Base-by-base conservation (phyloP, 2,113 vertebrate genomes). In the Xiphophorus hellerii region DNA sequence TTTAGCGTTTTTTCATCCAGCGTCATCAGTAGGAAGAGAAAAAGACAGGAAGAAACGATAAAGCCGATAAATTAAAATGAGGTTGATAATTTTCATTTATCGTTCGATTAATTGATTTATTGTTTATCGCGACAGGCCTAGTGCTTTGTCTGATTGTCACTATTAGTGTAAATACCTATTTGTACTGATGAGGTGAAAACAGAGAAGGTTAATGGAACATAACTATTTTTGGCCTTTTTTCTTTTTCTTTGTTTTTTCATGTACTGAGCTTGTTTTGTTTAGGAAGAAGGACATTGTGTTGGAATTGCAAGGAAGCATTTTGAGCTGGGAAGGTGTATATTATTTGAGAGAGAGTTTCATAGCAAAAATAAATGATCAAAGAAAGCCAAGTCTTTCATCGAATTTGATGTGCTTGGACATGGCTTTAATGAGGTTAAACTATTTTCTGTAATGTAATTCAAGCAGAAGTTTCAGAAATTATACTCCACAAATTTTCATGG, bases 141-240 rank as follows among this genome's bases (percentile, higher is more conserved):
- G 28, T 87, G 87, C 84, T 90, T 84, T 72, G 73, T 85, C 80
- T 63, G 72, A 73, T 83, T 48, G 74, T 33, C 75, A 73, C 85
- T 77, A 86, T 90, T 85, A 90, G 68, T 44, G 63, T 86, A 73
- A 78, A 86, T 82, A 78, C 84, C 77, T 73, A 84, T 76, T 89
- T 90, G 85, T 79, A 83, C 69, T 86, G 51, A 72, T 71, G 86
- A 86, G 84, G 81, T 22, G 81, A 68, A 84, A 83, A 76, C 64
- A 27, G 44, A 31, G 73, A 3, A 81, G 76, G 79, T 82, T 81
- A 83, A 83, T 77, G 80, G 73, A 85, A 84, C 78, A 72, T 28
- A 30, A 69, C 71, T 66, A 37, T 81, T 78, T 77, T 69, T 69
- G 64, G 58, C 27, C 51, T 72, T 62, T 33, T 48, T 65, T 64